Conservation (phyloP, 2,113 vertebrate genomes). For the Dipodomys ordii region DNA sequence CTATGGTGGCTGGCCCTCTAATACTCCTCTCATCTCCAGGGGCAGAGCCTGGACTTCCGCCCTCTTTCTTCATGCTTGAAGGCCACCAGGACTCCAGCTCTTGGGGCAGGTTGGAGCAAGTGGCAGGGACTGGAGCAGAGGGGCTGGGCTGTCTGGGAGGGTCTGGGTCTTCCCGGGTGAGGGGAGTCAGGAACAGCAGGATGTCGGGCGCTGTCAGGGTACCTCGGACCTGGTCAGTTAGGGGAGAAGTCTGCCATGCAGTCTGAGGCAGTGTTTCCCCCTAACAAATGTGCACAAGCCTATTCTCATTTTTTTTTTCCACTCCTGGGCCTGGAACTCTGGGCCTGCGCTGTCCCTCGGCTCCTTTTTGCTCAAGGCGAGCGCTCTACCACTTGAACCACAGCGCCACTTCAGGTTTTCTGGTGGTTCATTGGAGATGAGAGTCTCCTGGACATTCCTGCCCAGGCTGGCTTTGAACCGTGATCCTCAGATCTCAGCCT, state of each 20-base stretch:
- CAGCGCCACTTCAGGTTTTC: too few species aligned
- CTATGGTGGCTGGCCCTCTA: background rate
- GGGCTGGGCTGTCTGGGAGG: background rate
- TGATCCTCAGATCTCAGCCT: too few species aligned
- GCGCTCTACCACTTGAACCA: too few species aligned
- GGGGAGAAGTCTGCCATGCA: background rate
- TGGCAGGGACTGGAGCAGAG: background rate
- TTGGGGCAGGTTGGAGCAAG: too few species aligned
- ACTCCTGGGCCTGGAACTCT: too few species aligned
- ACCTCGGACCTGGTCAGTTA: background rate
- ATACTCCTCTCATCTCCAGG: background rate
- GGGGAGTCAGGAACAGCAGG: background rate
- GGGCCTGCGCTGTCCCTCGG: too few species aligned
- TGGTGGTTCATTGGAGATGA: too few species aligned
- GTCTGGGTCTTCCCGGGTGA: background rate
- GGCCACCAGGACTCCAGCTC: too few species aligned
- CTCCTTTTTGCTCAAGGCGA: too few species aligned
- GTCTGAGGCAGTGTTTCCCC: background rate
- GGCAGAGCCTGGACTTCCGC: background rate
- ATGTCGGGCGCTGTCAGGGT: fast-evolving
- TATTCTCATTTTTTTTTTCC: background rate
- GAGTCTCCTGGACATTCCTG: too few species aligned
- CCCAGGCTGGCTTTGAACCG: too few species aligned
- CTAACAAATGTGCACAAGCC: too few species aligned
- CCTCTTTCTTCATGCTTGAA: background rate